phyloP scores from a whole-genome alignment of 2,113 vertebrate genomes.

The Lasiurus borealis region DNA sequence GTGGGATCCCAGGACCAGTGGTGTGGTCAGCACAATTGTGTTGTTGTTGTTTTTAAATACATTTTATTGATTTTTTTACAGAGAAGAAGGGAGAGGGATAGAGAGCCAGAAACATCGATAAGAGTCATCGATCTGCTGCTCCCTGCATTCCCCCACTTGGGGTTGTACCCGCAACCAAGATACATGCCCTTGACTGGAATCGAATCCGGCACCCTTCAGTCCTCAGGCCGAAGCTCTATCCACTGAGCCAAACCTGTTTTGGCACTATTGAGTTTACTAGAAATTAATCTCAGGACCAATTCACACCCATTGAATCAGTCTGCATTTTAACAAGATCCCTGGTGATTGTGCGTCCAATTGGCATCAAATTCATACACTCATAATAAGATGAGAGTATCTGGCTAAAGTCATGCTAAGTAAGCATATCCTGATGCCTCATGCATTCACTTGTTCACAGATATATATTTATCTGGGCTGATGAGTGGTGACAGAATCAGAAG shows the following conservation, averaged over 20 bases:
- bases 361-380: constrained; percentile 7
- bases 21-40: not conserved
- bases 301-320: not conserved
- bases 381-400: not conserved
- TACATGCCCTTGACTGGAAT: too few relatives aligned
- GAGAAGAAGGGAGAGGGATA: too few relatives aligned
- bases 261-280: not conserved
- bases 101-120: too few relatives aligned
- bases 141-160: too few relatives aligned
- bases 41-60: too few relatives aligned
- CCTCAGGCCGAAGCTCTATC: too few relatives aligned
- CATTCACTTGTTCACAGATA: not conserved
- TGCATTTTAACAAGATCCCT: not conserved
- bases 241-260: too few relatives aligned
- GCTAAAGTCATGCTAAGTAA: constrained; percentile 25
- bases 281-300: not conserved
- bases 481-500: not conserved
- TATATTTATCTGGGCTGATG: not conserved
- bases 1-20: too few relatives aligned
- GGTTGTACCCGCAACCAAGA: too few relatives aligned
- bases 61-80: too few relatives aligned
- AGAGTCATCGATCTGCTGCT: too few relatives aligned
- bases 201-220: too few relatives aligned
- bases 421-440: not conserved
- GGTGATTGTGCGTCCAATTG: not conserved